Base-by-base conservation (phyloP, 2,888 invertebrate species). In the Tortrix viridana region DNA sequence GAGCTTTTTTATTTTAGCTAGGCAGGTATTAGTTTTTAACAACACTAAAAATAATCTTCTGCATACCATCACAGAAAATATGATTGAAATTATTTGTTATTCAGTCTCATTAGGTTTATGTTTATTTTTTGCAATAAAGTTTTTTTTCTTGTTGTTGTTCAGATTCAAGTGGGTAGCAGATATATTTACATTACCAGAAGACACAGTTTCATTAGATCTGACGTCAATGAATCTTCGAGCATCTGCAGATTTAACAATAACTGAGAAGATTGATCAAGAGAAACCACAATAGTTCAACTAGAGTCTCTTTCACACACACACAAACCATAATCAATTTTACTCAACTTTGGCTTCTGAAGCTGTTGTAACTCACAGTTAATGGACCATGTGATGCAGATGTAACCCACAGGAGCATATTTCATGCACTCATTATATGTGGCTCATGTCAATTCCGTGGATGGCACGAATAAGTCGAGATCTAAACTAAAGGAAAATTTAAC, bases 151-250 rank as follows among this genome's bases (percentile, higher is more conserved):
- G n/a, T 71, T 79, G 79, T 75, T 70, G 65, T 79, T 67, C 76
- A 91, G 91, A 77, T 88, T 84, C 78, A 88, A 86, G 73, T 86
- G 89, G 89, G 67, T 89, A 67, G 79, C 85, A 38, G 85, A 89
- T 67, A 65, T 83, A 60, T 88, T 90, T 71, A 81, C 76, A 55
- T 66, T 82, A 41, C 78, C 76, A 37, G 88, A 88, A 66, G 79
- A 79, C 26, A 59, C 66, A 16, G 65, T 69, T 41, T 47, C 69
- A 37, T 46, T 70, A 16, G 75, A 71, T 44, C 66, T 69, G 23
- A 68, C 70, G 1, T 46, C 77, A 23, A 69, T 74, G 48, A 68
- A 66, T 41, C 70, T 81, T 19, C 73, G 67, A 53, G 53, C 69
- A 18, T 76, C 84, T 9, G 63, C 67, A n/a, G 83, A 84, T 18